phyloP scores from a whole-genome alignment of 2,888 invertebrate species.

The Hipparchia semele region DNA sequence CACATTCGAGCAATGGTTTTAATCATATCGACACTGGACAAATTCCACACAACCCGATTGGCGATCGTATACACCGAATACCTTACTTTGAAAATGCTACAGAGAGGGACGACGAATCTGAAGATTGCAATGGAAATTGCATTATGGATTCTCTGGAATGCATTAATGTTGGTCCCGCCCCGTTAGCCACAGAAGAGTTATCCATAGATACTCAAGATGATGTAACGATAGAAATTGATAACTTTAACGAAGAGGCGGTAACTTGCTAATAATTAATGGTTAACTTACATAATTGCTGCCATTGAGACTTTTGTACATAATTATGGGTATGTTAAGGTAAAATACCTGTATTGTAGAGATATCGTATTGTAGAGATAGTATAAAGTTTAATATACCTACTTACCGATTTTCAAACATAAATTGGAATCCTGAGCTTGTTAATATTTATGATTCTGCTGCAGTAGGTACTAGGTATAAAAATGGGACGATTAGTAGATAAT shows the following conservation, averaged over 20 bases:
- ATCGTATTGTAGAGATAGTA: too few relatives aligned
- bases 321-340: too few relatives aligned
- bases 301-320: too few relatives aligned
- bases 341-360: too few relatives aligned
- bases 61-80: conserved; percentile 26
- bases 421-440: too few relatives aligned
- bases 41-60: conserved; percentile 27
- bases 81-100: conserved; percentile 31
- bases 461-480: too few relatives aligned
- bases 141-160: conserved; percentile 22
- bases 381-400: too few relatives aligned
- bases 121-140: conserved; percentile 24
- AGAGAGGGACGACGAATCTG: conserved; percentile 29
- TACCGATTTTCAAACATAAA: too few relatives aligned
- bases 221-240: conserved; percentile 6
- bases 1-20: conserved; percentile 38
- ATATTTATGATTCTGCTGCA: too few relatives aligned
- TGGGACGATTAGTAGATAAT: too few relatives aligned
- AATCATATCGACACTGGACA: conserved; percentile 29
- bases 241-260: not conserved
- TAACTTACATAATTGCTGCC: too few relatives aligned
- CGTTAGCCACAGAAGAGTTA: conserved; percentile 29
- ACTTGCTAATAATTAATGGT: conserved; percentile 12
- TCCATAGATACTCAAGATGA: conserved; percentile 27
- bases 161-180: conserved; percentile 30